Base-by-base conservation (phyloP, 2,797 vertebrate genomes). In the Leptatherina wallacei region DNA sequence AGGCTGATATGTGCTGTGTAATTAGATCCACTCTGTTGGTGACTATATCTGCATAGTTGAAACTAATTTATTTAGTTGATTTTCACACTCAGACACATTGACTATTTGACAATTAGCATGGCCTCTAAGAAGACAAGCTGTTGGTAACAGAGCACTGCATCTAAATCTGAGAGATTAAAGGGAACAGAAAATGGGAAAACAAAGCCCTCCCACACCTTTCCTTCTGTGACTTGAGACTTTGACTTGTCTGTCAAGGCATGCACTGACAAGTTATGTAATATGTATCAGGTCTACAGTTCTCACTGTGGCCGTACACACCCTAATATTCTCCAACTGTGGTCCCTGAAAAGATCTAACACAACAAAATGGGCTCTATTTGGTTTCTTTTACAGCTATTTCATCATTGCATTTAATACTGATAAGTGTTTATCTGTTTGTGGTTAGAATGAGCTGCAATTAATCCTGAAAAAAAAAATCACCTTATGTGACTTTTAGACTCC, bases 1-100 rank as follows among this genome's bases (percentile, higher is more conserved):
- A 80, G 88, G 88, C 68, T 73, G 70, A 83, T 79, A 69, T 47
- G 36, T 60, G 14, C 62, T 65, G 65, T 67, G 89, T 86, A 89
- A 92, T 84, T 66, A 87, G 81, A 93, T 74, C 82, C 75, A 38
- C 67, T 63, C 14, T 58, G 57, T n/a, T 74, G 73, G 80, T 18
- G 60, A 38, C 73, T 73, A 42, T 44, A 72, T 77, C 29, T 71
- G 38, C 52, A 75, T 58, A 71, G 54, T 52, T 68, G 71, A 74
- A 81, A 69, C 86, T 63, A 59, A 86, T 85, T 83, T 18, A 80
- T 84, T 47, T 65, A 22, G 49, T 57, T 36, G 3, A 24, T 86
- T 49, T 84, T 47, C 60, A 67, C 68, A 78, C 36, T 6, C 51
- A 68, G 30, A 47, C 32, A 52, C 1, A 4, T 29, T 32, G 32